Base-by-base conservation (phyloP, 1,140 invertebrate genomes). In the Drosophila hydei region DNA sequence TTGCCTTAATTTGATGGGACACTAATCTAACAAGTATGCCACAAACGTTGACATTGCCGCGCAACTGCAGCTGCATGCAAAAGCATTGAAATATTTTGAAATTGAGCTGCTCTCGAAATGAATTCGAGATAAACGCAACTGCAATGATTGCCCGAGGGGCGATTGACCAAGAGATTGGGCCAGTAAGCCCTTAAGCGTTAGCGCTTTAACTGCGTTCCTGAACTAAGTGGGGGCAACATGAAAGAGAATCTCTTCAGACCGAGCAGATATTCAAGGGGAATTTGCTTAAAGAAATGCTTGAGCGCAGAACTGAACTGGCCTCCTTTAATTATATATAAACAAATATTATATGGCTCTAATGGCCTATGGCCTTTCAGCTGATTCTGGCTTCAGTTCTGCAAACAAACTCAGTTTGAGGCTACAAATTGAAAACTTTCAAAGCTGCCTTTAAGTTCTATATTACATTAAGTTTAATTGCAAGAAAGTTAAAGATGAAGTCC, bases 341-440 rank as follows among this genome's bases (percentile, higher is more conserved):
- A 27, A 27, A 6, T 38, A n/a, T 14, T 38, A n/a, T 38, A 38
- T 38, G 2, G n/a, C 9, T 38, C n/a, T n/a, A n/a, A 38, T 38
- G 2, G n/a, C 9, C 14, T 38, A 38, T 38, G 2, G n/a, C 9
- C 14, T 38, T 12, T 40, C 7, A 30, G 6, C 1, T 30, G 1
- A 30, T 7, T 19, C 16, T 18, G 16, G 18, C 18, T 45, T 23
- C 21, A 8, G 2, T 30, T 3, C 2, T 11, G 14, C 16, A 51
- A 30, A 11, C 25, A 16, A 48, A 48, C 23, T 48, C n/a, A 8
- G 16, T 27, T 48, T 48, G 11, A n/a, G 16, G 36, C 19, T n/a
- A 25, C 38, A 27, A 56, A 58, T 58, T 45, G 23, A 14, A 45
- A 64, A 55, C 50, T 55, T 64, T 64, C 33, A n/a, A 33, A 43